Evolutionary conservation across 2,888 invertebrate species (phyloP).

Genomic region (Ophraella communa): DNA sequence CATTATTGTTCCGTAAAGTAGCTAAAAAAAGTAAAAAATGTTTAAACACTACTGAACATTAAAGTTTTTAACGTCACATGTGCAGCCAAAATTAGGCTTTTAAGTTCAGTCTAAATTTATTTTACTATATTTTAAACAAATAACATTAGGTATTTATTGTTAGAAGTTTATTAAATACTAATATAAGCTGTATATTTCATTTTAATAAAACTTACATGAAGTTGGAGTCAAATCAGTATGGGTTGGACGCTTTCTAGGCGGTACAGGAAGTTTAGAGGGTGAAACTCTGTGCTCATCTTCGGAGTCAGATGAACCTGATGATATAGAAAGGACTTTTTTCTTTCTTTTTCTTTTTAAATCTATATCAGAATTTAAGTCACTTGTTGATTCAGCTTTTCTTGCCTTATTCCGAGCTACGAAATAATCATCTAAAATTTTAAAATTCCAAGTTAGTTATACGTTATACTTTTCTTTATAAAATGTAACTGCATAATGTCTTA

Average conservation of each 20-base stretch:
- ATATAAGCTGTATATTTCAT: too few species aligned
- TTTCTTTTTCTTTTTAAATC: not conserved
- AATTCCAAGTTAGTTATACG: not conserved
- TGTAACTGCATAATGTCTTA: too few species aligned
- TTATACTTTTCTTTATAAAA: not conserved
- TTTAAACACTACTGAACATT: not conserved
- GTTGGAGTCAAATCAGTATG: too few species aligned
- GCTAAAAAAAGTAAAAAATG: not conserved
- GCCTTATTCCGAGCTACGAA: not conserved
- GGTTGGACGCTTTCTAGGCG: too few species aligned
- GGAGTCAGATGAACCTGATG: too few species aligned
- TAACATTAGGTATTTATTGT: not conserved
- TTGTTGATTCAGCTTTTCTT: not conserved
- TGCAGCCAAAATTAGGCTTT: not conserved
- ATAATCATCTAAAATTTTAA: not conserved
- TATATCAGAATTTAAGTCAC: not conserved
- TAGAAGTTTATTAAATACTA: not conserved
- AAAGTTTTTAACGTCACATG: not conserved
- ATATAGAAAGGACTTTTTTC: not conserved
- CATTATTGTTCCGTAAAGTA: not conserved
- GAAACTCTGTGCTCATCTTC: too few species aligned
- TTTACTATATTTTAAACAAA: not conserved
- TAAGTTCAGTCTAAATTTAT: not conserved
- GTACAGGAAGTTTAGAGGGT: too few species aligned
- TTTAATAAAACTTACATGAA: too few species aligned